A percentile compares a stretch with the other conserved stretches of the same genome.
Evolutionary conservation across 2,797 vertebrate species (phyloP).

Genomic region (Rhinatrema bivittatum): DNA sequence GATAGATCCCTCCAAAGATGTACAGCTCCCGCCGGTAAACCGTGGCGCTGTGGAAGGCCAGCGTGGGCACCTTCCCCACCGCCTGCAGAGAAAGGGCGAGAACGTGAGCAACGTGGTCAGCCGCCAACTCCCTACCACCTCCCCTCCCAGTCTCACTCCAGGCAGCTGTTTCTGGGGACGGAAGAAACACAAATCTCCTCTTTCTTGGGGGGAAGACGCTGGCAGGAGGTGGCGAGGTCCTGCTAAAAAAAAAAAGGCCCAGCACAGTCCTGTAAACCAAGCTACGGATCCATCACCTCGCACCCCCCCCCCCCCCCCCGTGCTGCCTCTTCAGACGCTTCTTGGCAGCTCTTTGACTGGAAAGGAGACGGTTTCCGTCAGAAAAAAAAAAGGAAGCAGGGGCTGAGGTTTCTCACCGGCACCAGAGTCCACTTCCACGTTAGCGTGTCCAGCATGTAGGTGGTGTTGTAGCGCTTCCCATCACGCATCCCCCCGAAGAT

Average conservation of each 20-base stretch:
- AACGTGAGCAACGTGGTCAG: not conserved
- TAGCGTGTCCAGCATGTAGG: constrained; percentile 72
- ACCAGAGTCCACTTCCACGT: constrained; percentile 81
- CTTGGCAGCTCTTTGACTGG: too few relatives aligned
- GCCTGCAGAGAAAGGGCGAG: constrained; percentile 45
- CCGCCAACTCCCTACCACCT: not conserved
- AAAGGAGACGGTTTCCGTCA: too few relatives aligned
- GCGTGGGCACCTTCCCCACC: constrained; percentile 67
- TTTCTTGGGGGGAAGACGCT: too few relatives aligned
- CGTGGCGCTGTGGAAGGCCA: constrained; percentile 71
- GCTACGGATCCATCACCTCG: too few relatives aligned
- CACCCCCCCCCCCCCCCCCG: too few relatives aligned
- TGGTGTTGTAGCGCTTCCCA: constrained; percentile 49
- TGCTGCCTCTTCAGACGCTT: too few relatives aligned
- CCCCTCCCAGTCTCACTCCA: not conserved
- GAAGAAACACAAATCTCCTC: too few relatives aligned
- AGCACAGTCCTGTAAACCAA: too few relatives aligned
- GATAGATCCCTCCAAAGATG: constrained; percentile 75
- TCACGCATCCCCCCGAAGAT: constrained; percentile 76
- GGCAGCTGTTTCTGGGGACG: not conserved
- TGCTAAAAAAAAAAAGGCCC: too few relatives aligned
- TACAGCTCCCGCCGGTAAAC: constrained; percentile 81
- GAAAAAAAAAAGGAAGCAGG: too few relatives aligned
- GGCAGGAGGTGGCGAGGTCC: too few relatives aligned
- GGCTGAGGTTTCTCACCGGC: constrained; percentile 60